phyloP scores from a whole-genome alignment of 2,113 vertebrate genomes.

The Suncus etruscus region DNA sequence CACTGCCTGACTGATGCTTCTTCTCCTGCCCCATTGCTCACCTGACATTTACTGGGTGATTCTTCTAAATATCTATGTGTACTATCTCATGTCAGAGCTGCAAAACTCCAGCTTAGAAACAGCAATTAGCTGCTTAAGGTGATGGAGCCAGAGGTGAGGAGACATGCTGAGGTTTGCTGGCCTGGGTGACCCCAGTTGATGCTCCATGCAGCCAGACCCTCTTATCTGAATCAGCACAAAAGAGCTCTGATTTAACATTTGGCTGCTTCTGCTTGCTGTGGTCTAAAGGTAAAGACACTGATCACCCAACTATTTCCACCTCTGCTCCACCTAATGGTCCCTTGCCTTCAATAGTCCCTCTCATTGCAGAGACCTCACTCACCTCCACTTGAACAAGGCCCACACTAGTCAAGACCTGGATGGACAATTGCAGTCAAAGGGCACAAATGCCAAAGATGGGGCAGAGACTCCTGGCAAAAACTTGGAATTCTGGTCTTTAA shows the following conservation, averaged over 20 bases:
- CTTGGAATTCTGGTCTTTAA: neutral
- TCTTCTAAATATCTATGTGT: neutral
- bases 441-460: too few species aligned
- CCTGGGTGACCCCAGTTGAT: too few species aligned
- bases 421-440: neutral
- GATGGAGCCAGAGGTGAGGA: rapidly evolving
- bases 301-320: too few species aligned
- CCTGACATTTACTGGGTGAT: neutral
- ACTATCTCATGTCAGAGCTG: too few species aligned
- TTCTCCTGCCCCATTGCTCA: rapidly evolving
- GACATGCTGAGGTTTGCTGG: too few species aligned
- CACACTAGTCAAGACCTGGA: neutral
- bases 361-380: neutral
- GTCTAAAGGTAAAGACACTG: neutral
- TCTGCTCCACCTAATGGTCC: neutral
- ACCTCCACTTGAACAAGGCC: neutral
- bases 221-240: rapidly evolving
- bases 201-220: rapidly evolving
- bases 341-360: neutral
- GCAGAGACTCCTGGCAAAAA: rapidly evolving
- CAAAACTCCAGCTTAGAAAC: neutral
- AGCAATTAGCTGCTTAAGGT: rapidly evolving
- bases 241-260: rapidly evolving
- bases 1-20: neutral
- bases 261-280: neutral